Evolutionary conservation across 2,113 vertebrate genomes (phyloP), one percentile per base, ranked within the genome.

Genomic region (Peromyscus maniculatus): DNA sequence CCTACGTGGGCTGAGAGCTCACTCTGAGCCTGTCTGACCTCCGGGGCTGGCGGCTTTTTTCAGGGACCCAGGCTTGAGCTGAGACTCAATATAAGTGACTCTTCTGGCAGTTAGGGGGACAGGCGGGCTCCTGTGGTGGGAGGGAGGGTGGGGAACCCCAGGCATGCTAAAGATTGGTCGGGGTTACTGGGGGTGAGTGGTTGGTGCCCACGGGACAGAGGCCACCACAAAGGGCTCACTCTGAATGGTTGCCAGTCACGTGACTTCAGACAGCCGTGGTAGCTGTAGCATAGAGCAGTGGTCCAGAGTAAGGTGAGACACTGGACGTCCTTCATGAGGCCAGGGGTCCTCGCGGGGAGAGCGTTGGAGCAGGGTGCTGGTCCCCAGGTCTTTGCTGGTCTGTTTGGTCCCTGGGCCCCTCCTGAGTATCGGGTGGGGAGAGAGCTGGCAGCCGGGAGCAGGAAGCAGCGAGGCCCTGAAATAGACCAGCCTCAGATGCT

Each of bases 401-500:
- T 31, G 12, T 1, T 36, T 26, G 39, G 69, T 69, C 33, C 36
- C 67, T 1, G 22, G 11, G 33, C 86, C 78, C 26, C 77, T 82
- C 39, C 46, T 24, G 62, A 24, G 19, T 7, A 57, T 46, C 17
- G 31, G 64, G 39, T 5, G 1, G 46, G 91, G 26, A 31, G 57
- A 36, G 55, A 39, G 66, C 52, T 55, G 67, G 84, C 49, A 88
- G 36, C 39, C 71, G 46, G 64, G 31, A 46, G 64, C 95, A 90
- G 94, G 78, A 83, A 57, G 55, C 62, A 52, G 15, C 75, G 84
- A 69, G 57, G 74, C 26, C 91, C 94, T 2, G 0, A 80, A 96
- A 90, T 93, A 96, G 95, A 92, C 15, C 36, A 78, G 86, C 94
- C 93, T 96, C 52, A 46, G 43, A 80, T 33, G 74, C 88, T 46